These are phyloP conservation scores for Plusia festucae DNA, from an alignment of 2,888 invertebrate genomes.

Conservation along the genomic window DNA sequence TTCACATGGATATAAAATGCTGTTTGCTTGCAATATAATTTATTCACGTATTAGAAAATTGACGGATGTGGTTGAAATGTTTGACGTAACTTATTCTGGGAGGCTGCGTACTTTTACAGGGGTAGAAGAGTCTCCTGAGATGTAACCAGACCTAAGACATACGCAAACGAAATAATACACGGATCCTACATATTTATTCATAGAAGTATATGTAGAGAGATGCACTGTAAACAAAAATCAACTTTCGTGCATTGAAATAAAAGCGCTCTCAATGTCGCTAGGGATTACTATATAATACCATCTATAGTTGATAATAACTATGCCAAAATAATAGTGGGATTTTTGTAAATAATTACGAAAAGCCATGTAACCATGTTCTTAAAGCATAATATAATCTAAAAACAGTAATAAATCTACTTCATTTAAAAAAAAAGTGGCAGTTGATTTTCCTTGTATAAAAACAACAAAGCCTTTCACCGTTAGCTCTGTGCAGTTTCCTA, in stretches of 20 bases:
- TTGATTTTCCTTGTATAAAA: no score
- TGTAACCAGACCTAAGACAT: slow-evolving; percentile 32
- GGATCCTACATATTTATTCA: slow-evolving; percentile 20
- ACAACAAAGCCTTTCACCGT: neutral
- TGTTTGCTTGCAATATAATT: slow-evolving; percentile 26
- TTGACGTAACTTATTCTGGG: slow-evolving; percentile 36
- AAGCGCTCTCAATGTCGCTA: no score
- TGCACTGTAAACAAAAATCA: slow-evolving; percentile 5
- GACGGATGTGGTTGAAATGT: slow-evolving; percentile 32
- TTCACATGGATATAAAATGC: slow-evolving; percentile 6
- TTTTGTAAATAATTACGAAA: no score
- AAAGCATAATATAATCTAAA: no score
- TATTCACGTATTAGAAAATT: slow-evolving; percentile 31
- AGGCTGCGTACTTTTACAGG: slow-evolving; percentile 27
- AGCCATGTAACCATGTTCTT: no score
- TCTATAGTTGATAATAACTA: no score
- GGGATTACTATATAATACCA: no score
- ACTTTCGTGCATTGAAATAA: neutral
- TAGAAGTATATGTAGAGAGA: slow-evolving; percentile 2
- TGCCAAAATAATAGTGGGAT: no score
- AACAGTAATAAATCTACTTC: no score
- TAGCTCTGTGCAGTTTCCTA: neutral
- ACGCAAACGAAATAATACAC: slow-evolving; percentile 31
- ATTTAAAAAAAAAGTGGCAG: no score
- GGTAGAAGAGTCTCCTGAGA: slow-evolving; percentile 31